Evolutionary conservation across 2,113 vertebrate species (phyloP).

Genomic region (Hipposideros armiger): DNA sequence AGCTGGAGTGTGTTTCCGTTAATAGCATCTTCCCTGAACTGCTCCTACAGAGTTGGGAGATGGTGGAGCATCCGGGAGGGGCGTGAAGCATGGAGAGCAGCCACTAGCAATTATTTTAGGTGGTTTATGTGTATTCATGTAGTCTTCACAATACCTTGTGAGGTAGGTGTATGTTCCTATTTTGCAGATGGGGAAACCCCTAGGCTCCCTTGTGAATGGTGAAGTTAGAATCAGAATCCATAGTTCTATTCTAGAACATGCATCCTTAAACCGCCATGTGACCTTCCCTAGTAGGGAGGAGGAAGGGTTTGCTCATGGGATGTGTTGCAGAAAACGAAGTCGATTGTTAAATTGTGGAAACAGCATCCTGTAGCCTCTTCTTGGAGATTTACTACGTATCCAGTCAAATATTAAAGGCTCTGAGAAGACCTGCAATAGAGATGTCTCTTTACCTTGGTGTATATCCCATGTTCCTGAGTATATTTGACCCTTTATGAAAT

Average conservation of each 20-base stretch:
- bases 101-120: background rate
- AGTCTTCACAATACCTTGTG: background rate
- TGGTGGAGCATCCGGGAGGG: background rate
- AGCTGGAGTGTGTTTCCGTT: background rate
- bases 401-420: background rate
- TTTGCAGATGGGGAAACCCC: background rate
- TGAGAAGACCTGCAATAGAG: background rate
- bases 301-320: background rate
- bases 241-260: background rate
- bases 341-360: background rate
- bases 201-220: background rate
- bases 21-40: background rate
- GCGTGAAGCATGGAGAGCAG: background rate
- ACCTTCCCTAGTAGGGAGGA: background rate
- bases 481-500: constrained; percentile 31
- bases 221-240: background rate
- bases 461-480: background rate
- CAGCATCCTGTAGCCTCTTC: background rate
- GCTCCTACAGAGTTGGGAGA: background rate
- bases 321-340: constrained; percentile 18
- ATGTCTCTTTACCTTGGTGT: background rate
- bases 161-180: background rate
- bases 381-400: background rate
- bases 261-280: background rate
- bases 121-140: background rate